These are phyloP conservation scores for Himalopsyche japonica DNA, from an alignment of 2,888 invertebrate species.

Conservation along the genomic window DNA sequence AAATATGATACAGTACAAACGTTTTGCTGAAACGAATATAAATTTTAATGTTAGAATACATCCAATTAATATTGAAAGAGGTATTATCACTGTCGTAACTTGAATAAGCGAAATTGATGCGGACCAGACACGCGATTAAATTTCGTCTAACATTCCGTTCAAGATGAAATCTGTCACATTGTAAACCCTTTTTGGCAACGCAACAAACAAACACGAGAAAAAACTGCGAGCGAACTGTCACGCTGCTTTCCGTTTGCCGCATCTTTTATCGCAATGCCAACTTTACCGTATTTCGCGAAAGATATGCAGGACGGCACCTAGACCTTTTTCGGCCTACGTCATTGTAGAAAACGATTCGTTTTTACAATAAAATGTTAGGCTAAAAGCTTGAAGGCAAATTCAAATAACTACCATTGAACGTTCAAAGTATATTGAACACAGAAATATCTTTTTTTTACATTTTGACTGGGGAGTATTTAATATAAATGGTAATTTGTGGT, in stretches of 20 bases:
- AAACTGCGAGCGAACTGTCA: neutral
- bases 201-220: neutral
- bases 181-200: neutral
- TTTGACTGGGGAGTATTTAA: too few species aligned
- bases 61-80: neutral
- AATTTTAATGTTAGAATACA: too few species aligned
- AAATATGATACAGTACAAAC: too few species aligned
- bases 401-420: too few species aligned
- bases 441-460: too few species aligned
- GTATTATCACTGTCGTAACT: neutral
- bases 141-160: neutral
- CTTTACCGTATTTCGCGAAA: neutral
- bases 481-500: too few species aligned
- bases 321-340: neutral
- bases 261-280: neutral
- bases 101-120: neutral
- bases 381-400: too few species aligned
- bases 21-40: too few species aligned
- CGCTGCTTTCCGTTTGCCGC: neutral
- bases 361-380: too few species aligned
- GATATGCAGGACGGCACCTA: neutral
- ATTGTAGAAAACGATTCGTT: neutral
- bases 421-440: too few species aligned
- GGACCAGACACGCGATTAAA: neutral
- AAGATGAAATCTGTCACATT: neutral